Percentiles rank a stretch among this genome's conserved stretches.
Conservation (phyloP, 2,888 invertebrate species). For the Serrognathus titanus region DNA sequence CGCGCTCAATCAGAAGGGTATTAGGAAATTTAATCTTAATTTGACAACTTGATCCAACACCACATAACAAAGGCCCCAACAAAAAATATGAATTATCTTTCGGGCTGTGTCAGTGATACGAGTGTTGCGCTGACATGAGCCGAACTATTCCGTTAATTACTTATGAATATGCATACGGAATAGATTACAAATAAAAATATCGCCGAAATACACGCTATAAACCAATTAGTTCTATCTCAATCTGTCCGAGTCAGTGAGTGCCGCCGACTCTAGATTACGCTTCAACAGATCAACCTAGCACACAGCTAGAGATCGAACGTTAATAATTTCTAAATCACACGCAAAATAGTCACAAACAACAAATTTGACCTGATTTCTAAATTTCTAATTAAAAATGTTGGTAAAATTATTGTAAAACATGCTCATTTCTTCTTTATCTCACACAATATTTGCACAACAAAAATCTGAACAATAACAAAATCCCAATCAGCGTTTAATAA, state of each 20-base stretch:
- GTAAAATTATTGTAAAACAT: no score
- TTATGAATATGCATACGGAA: slow-evolving; percentile 34
- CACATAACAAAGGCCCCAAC: slow-evolving; percentile 11
- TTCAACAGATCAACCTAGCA: slow-evolving; percentile 8
- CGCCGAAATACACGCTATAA: slow-evolving; percentile 35
- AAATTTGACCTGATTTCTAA: no score
- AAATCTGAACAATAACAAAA: no score
- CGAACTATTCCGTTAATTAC: slow-evolving; percentile 32
- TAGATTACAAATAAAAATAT: slow-evolving; percentile 36
- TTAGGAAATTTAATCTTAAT: slow-evolving; percentile 8
- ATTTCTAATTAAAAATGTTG: no score
- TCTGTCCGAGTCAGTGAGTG: slow-evolving; percentile 27
- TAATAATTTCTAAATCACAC: no score
- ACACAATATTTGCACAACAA: no score
- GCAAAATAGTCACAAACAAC: no score
- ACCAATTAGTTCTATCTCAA: slow-evolving; percentile 37
- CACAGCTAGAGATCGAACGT: not conserved
- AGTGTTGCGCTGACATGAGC: slow-evolving; percentile 19
- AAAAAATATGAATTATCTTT: slow-evolving; percentile 20
- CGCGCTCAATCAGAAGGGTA: not conserved
- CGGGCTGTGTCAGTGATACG: slow-evolving; percentile 15
- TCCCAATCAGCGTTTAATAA: no score
- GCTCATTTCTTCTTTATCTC: no score
- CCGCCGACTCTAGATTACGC: slow-evolving; percentile 21
- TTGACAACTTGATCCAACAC: slow-evolving; percentile 24